A percentile compares a stretch with the other conserved stretches of the same genome.
These are phyloP conservation scores for Drosophila putrida DNA, from an alignment of 2,888 invertebrate species.

Conservation along the genomic window DNA sequence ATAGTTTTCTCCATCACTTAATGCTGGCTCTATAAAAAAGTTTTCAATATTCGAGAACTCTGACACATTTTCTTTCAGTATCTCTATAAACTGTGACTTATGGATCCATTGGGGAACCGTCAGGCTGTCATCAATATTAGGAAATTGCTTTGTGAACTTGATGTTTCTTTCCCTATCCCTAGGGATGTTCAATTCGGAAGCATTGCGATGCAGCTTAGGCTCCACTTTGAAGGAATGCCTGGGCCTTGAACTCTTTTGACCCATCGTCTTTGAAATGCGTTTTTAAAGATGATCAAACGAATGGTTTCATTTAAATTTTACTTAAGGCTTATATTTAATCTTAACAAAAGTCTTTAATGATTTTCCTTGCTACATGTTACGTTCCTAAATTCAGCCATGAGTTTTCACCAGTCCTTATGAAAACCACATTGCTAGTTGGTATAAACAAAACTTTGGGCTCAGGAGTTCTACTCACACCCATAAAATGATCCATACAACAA, in stretches of 20 bases:
- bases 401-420: background rate
- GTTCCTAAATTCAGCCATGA: background rate
- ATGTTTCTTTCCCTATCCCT: background rate
- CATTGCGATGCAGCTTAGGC: background rate
- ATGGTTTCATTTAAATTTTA: no score
- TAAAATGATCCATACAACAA: background rate
- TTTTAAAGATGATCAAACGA: background rate
- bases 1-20: constrained; percentile 73
- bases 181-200: no score
- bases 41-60: constrained; percentile 48
- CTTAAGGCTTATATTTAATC: background rate
- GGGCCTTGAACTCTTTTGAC: constrained; percentile 11
- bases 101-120: constrained; percentile 63
- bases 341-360: background rate
- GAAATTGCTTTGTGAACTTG: background rate
- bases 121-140: background rate
- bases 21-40: constrained; percentile 50
- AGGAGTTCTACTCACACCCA: constrained; percentile 13
- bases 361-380: background rate
- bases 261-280: constrained; percentile 15
- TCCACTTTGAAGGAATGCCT: background rate
- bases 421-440: no score
- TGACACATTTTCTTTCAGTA: constrained; percentile 45
- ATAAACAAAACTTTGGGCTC: no score
- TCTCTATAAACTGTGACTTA: constrained; percentile 51